Evolutionary conservation across 2,888 invertebrate genomes (phyloP).

Genomic region (Thymelicus acteon): DNA sequence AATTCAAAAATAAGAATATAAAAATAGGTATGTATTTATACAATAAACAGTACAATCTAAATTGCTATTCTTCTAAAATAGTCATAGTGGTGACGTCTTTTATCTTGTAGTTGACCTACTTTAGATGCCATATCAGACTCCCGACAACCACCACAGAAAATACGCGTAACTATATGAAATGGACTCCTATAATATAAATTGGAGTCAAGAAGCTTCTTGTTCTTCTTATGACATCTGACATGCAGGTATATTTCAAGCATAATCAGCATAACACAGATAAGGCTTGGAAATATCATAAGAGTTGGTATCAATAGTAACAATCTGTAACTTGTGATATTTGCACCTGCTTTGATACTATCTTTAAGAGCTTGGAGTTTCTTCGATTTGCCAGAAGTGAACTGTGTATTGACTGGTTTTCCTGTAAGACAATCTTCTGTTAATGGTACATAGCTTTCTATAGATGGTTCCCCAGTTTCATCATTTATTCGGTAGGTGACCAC

Average conservation of each 20-base stretch:
- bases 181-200: conserved; percentile 88
- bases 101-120: conserved; percentile 87
- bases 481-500: conserved; percentile 69
- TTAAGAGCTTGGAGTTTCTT: conserved; percentile 68
- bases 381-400: conserved; percentile 59
- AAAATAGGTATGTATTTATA: too few relatives aligned
- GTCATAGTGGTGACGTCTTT: conserved; percentile 76
- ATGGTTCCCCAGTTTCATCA: conserved; percentile 82
- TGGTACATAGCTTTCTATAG: conserved; percentile 47
- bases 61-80: conserved; percentile 66
- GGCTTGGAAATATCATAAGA: conserved; percentile 83
- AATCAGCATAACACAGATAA: conserved; percentile 78
- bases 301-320: conserved; percentile 86
- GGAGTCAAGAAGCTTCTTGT: conserved; percentile 83
- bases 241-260: conserved; percentile 87
- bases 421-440: conserved; percentile 19
- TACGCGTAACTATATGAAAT: conserved; percentile 87
- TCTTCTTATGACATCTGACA: conserved; percentile 88
- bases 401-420: conserved; percentile 12
- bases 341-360: conserved; percentile 68
- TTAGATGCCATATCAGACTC: conserved; percentile 86
- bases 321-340: conserved; percentile 72
- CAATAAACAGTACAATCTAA: conserved; percentile 18
- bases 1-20: too few relatives aligned
- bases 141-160: conserved; percentile 88